These are phyloP conservation scores for Corythornis leucogaster DNA, from an alignment of 2,797 vertebrate species.

Conservation along the genomic window DNA sequence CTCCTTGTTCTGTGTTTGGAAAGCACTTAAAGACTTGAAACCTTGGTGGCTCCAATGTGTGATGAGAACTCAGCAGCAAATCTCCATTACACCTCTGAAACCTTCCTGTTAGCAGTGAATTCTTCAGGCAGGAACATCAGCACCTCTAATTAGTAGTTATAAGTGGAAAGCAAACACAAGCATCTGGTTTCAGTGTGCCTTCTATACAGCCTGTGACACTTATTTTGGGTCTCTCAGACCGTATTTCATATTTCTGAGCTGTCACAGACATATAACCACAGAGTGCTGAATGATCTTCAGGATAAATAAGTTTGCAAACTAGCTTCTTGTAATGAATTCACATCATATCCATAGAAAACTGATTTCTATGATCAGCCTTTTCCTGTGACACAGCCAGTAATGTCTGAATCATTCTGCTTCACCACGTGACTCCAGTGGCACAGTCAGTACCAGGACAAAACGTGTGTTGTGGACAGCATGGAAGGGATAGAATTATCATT, in stretches of 20 bases:
- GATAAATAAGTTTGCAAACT: neutral
- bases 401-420: neutral
- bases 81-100: neutral
- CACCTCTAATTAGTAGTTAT: too few relatives aligned
- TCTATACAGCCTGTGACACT: neutral
- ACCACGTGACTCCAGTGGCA: neutral
- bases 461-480: neutral
- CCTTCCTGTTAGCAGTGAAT: neutral
- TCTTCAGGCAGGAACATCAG: too few relatives aligned
- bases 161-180: too few relatives aligned
- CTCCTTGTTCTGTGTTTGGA: neutral
- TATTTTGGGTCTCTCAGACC: neutral
- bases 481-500: neutral
- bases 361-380: neutral
- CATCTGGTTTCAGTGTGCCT: too few relatives aligned
- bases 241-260: too few relatives aligned
- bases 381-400: neutral
- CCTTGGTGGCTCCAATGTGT: rapidly evolving
- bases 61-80: neutral
- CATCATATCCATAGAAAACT: rapidly evolving
- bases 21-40: neutral
- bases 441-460: neutral
- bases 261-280: neutral
- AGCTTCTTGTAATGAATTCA: neutral
- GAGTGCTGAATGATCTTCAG: neutral